Evolutionary conservation across 2,888 invertebrate species (phyloP), one percentile per base, ranked within the genome.

Genomic region (Metallyticus violacea): DNA sequence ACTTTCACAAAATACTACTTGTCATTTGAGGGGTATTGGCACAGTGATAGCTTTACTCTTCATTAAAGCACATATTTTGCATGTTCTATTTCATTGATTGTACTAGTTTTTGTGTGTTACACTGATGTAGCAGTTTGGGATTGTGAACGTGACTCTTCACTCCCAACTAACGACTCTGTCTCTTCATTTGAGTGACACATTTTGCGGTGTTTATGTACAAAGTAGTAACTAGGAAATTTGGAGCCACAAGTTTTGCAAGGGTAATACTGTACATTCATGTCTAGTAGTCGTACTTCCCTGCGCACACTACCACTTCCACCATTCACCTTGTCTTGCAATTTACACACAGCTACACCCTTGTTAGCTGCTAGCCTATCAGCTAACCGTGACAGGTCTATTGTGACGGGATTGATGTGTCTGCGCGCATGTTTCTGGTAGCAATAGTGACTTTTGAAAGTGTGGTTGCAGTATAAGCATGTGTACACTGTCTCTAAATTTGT

Each of bases 221-320:
- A 98, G 92, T 98, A 98, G 91, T 98, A 98, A 89, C 97, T 97
- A 1, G 98, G 98, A 91, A 98, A 98, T 91, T 97, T 97, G 89
- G 95, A 96, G 26, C 98, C 97, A 91, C 98, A 98, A 0, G 96
- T 97, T 92, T 97, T 98, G 92, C 98, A 98, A 0, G 98, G 97
- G 92, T 97, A 98, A 92, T 97, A 98, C 91, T 97, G 97, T 0
- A 97, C 94, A 90, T 97, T 95, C 91, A 97, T 94, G 89, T 96
- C 96, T 84, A 95, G 91, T 5, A 95, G 93, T 85, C 94, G 93
- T 1, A 95, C 95, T 89, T 95, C 95, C 7, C 94, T 91, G 81
- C 88, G 87, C 15, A 87, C 81, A 62, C 83, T 79, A 77, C 85
- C 87, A 85, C 88, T 81, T 26, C 85, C 81, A 85, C 79, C 79